phyloP scores from a whole-genome alignment of 2,797 vertebrate species.

The Arremon aurantiirostris region DNA sequence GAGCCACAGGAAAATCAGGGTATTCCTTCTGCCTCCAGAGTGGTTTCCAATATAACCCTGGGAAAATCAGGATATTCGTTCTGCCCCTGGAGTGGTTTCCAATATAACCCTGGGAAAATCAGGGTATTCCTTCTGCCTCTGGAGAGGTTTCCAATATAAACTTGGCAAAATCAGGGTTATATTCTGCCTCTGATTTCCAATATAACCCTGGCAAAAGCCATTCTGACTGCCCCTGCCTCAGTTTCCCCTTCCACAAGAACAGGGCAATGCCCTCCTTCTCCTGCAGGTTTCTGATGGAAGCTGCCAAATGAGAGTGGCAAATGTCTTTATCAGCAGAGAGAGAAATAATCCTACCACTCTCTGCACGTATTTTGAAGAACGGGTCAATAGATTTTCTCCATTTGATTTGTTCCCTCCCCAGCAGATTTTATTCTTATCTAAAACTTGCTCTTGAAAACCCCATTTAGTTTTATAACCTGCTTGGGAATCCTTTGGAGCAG shows the following conservation, averaged over 20 bases:
- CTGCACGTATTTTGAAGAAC: neutral
- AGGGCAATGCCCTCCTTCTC: neutral
- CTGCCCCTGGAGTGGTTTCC: neutral
- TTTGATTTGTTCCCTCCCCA: neutral
- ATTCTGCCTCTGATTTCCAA: too few relatives aligned
- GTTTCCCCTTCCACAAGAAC: neutral
- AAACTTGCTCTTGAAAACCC: conserved; percentile 25
- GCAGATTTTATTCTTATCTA: conserved; percentile 33
- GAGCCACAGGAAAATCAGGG: neutral
- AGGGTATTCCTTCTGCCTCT: too few relatives aligned
- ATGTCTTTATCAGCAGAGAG: neutral
- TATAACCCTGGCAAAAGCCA: neutral
- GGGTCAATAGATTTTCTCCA: neutral
- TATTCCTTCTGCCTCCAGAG: too few relatives aligned
- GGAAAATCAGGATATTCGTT: neutral
- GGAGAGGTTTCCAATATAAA: neutral
- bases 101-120: neutral
- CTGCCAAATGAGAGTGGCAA: neutral
- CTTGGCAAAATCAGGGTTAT: too few relatives aligned
- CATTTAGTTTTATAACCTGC: conserved; percentile 38
- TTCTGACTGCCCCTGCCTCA: neutral
- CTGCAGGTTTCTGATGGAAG: neutral
- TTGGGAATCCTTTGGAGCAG: conserved; percentile 33
- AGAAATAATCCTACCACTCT: neutral
- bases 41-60: neutral